Evolutionary conservation across 2,888 invertebrate species (phyloP), one percentile per base, ranked within the genome.

Genomic region (Plemyria rubiginata): DNA sequence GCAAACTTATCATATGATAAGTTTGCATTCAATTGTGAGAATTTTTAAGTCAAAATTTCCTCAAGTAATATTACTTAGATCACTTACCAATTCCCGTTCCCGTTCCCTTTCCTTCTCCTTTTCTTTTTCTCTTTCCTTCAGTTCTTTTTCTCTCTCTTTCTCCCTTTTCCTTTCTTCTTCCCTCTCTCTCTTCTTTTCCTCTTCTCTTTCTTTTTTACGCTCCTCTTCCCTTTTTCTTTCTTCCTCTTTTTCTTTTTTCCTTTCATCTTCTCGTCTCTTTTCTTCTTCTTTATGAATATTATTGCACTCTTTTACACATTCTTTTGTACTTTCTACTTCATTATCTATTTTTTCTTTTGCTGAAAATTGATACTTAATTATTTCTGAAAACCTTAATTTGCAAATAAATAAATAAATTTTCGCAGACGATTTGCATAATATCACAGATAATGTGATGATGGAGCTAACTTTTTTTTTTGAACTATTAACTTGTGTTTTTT

Each of bases 281-380:
- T 64, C 63, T 9, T 65, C 59, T 40, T 54, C 66, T 61, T 65
- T 67, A 29, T 70, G 60, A 65, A 61, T 62, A 68, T 68, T 85
- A 82, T 70, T 96, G 95, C 79, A 97, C 70, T 90, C 90, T 77
- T 87, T 90, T 85, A 75, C 75, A 80, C 72, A 80, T 72, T 90
- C 90, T 84, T 88, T 91, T 90, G 87, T 89, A 88, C 86, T 89
- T 80, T 92, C 90, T 85, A 86, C 76, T 76, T 90, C 90, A 78
- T 80, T 90, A 82, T 86, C 77, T 84, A 88, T 80, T 80, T 87
- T 86, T 85, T 92, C 92, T 86, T 88, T 92, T 79, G 83, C 92
- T 91, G 82, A 15, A 89, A 89, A 28, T 13, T 51, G 56, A 58
- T 38, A 5, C n/a, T n/a, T n/a, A n/a, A n/a, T n/a, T n/a, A n/a